Base-by-base conservation (phyloP, 2,113 vertebrate species). In the Larimichthys polyactis region DNA sequence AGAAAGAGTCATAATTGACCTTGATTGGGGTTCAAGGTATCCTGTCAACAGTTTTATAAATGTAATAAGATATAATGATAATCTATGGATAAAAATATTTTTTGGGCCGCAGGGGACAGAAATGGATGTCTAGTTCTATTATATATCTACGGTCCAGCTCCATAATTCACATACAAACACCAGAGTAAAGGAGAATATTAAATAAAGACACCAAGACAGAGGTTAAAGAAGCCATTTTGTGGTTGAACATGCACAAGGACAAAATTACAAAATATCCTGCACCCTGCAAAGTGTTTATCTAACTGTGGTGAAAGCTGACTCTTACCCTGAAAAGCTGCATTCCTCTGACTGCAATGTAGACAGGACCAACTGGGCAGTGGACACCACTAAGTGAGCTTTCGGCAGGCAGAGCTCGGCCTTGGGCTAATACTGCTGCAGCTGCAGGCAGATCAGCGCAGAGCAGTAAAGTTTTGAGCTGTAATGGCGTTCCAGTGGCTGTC, bases 401-500 rank as follows among this genome's bases (percentile, higher is more conserved):
- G 4, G 70, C 71, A 79, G 77, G 60, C 77, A 63, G 40, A 66
- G 54, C 75, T 76, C 49, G 17, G 78, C 82, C 85, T 90, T 62
- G 82, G 82, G 73, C 43, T 82, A 32, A 67, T 80, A 49, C 78
- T 75, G 83, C 85, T 77, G 77, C 64, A 84, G 89, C 86, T 77
- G 78, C 84, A 76, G 75, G 79, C 87, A 69, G 58, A 78, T 72
- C 65, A 58, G 70, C 69, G 72, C 65, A 62, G 67, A 86, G 76
- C 58, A 78, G 85, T 73, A 78, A 75, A 68, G 87, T 86, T 78
- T 58, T 20, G 77, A 85, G 78, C 81, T 71, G 73, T 91, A 92
- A 92, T 92, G 91, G 90, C 78, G 65, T 75, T 81, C 79, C 36
- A 70, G 71, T 86, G 79, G 85, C 80, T 82, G 83, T 92, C 90